phyloP scores from a whole-genome alignment of 2,797 vertebrate species.

The Holocentrus rufus region DNA sequence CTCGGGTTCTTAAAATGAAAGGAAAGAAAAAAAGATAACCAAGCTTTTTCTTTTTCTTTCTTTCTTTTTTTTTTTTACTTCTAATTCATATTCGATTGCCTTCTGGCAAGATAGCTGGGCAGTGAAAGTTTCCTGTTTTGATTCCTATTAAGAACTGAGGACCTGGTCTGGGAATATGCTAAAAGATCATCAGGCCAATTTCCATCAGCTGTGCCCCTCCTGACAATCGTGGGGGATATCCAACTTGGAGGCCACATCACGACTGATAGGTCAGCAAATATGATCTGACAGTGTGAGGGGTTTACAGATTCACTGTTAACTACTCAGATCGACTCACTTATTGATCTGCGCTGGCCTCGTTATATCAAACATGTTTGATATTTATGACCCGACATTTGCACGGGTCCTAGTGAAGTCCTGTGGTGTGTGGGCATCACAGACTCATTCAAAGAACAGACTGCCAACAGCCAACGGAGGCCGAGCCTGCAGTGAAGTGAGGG shows the following conservation, averaged over 20 bases:
- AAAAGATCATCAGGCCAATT: constrained; percentile 17
- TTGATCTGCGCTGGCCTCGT: constrained; percentile 30
- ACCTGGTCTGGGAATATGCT: constrained; percentile 12
- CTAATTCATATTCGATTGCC: too few species aligned
- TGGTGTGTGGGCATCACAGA: constrained; percentile 27
- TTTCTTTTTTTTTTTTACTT: too few species aligned
- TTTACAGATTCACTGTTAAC: constrained; percentile 28
- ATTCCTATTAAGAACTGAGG: constrained; percentile 37
- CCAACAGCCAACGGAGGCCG: background rate
- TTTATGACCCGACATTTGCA: constrained; percentile 43
- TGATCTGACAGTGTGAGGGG: constrained; percentile 4
- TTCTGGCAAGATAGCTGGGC: constrained; percentile 49
- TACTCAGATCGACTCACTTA: constrained; percentile 19
- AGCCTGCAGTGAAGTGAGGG: too few species aligned
- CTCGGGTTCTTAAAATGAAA: too few species aligned
- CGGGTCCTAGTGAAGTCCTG: constrained; percentile 24
- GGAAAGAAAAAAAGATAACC: too few species aligned
- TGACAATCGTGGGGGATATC: constrained; percentile 3
- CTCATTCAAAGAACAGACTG: constrained; percentile 5
- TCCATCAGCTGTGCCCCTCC: constrained; percentile 22
- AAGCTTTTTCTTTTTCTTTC: too few species aligned
- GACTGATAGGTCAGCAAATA: constrained; percentile 32
- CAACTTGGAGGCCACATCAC: background rate
- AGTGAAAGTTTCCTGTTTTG: constrained; percentile 36
- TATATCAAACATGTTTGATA: constrained; percentile 44